Base-by-base conservation (phyloP, 23 tunicate genomes). In the Ciona savignyi region DNA sequence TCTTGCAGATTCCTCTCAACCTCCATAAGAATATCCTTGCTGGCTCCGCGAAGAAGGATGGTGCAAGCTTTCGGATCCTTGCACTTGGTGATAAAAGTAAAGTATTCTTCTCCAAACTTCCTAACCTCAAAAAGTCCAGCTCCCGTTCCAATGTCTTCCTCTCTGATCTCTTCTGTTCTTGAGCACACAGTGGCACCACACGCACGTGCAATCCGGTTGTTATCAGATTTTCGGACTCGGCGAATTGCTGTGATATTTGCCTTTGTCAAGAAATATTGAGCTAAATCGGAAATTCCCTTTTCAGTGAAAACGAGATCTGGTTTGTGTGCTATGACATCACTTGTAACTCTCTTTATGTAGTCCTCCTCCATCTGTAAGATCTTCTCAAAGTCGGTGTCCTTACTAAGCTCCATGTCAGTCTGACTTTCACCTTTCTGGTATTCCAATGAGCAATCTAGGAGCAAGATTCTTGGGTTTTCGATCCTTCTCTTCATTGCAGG, bases 31-130 rank as follows among this genome's bases (percentile, higher is more conserved):
- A 93, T 81, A 34, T 93, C 98, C 68, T 93, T 93, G 77, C 88
- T 81, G 9, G 98, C 98, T 66, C 98, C 98, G 30, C 98, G 75
- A 25, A 93, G 77, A 0, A 93, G 70, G 23, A 93, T 93, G 9
- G 98, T 93, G 84, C 98, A 93, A 20, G 98, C 98, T 83, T 86
- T 93, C 0, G 93, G 93, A 34, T 93, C 84, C 51, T 93, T 82
- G 71, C 98, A 93, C 30, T 86, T 78, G 0, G 98, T 93, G 11
- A 93, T 78, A 74, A 85, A 93, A 20, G 98, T 93, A 78, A 93
- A 93, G 65, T 93, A 93, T 64, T 93, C 98, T 26, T 93, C 98
- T 4, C 98, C 98, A 42, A 86, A 81, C 66, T 93, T 93, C 30
- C 67, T 64, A 31, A 93, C 68, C 64, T 86, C 98, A 69, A 93